phyloP scores from a whole-genome alignment of 2,797 vertebrate genomes.

The Oreochromis mossambicus region DNA sequence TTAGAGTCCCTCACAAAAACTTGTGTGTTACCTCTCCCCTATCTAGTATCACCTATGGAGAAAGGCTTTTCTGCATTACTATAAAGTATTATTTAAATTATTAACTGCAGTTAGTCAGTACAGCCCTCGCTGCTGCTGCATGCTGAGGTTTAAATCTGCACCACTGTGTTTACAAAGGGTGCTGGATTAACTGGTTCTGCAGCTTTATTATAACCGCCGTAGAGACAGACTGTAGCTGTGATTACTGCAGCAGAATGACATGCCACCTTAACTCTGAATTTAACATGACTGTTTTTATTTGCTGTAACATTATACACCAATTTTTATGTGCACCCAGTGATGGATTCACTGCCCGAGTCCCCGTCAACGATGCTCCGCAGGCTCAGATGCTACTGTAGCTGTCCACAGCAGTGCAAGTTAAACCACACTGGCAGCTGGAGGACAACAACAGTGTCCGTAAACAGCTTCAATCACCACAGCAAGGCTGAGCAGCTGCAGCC shows the following conservation, averaged over 20 bases:
- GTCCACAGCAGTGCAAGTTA: neutral
- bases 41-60: neutral
- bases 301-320: neutral
- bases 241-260: neutral
- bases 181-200: neutral
- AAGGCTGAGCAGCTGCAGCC: neutral
- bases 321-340: neutral
- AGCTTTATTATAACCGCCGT: neutral
- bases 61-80: neutral
- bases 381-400: neutral
- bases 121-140: neutral
- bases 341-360: neutral
- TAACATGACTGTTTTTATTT: neutral
- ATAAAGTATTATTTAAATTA: neutral
- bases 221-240: neutral
- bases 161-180: neutral
- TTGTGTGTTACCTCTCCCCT: neutral
- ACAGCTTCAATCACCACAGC: neutral
- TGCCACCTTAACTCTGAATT: neutral
- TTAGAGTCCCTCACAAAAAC: neutral
- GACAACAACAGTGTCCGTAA: neutral
- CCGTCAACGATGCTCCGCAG: rapidly evolving
- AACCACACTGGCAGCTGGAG: neutral
- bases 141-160: neutral
- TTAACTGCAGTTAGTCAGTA: neutral